These are phyloP conservation scores for Leucophenga maculata DNA, from an alignment of 2,888 invertebrate genomes.

Conservation along the genomic window DNA sequence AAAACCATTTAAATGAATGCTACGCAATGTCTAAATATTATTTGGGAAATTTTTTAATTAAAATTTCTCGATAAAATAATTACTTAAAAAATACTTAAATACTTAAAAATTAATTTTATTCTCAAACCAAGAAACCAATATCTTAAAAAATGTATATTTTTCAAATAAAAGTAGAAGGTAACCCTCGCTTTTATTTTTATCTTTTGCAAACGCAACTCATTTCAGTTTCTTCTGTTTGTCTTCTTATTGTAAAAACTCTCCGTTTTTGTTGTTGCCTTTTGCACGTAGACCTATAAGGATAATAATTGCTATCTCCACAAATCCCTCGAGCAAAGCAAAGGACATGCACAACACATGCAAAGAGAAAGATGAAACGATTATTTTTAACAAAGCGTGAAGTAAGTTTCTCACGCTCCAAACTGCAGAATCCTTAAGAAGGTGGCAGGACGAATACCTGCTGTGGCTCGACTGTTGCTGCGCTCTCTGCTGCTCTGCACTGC, in stretches of 20 bases:
- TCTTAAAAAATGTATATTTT: too few relatives aligned
- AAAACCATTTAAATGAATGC: too few relatives aligned
- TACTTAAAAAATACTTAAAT: too few relatives aligned
- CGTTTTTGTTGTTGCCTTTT: constrained; percentile 13
- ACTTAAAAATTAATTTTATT: too few relatives aligned
- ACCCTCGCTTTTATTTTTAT: neutral
- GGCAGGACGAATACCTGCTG: constrained; percentile 59
- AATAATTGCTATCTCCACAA: constrained; percentile 23
- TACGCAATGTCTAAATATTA: too few relatives aligned
- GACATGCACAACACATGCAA: constrained; percentile 33
- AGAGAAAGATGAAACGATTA: constrained; percentile 16
- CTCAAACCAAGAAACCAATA: too few relatives aligned
- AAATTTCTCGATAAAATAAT: too few relatives aligned
- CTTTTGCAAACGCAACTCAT: neutral
- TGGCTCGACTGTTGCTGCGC: constrained; percentile 20
- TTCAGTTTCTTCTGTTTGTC: neutral
- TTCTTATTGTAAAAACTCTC: constrained; percentile 21
- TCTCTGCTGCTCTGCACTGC: neutral
- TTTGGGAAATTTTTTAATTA: too few relatives aligned
- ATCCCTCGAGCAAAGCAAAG: constrained; percentile 40
- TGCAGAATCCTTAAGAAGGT: constrained; percentile 39
- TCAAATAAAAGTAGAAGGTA: too few relatives aligned
- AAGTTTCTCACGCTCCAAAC: constrained; percentile 64
- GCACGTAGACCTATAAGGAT: neutral
- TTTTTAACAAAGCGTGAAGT: constrained; percentile 37